phyloP scores from a whole-genome alignment of 2,888 invertebrate genomes.

The Lydus trimaculatus region DNA sequence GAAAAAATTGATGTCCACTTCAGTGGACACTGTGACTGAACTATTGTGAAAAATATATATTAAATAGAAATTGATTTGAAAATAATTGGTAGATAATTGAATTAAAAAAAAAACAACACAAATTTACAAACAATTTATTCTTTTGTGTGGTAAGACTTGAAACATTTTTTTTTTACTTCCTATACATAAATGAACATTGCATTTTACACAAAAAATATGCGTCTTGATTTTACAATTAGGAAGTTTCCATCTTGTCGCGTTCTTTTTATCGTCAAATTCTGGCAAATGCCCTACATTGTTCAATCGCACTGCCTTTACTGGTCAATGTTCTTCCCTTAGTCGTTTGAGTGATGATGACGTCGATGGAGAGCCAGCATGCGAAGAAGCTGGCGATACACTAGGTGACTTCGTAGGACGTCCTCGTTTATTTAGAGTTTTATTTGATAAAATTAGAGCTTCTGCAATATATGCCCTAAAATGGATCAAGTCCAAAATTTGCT shows the following conservation, averaged over 20 bases:
- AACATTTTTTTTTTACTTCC: slow-evolving; percentile 30
- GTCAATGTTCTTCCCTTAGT: slow-evolving; percentile 1
- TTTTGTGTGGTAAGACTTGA: slow-evolving; percentile 7
- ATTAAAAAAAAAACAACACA: not conserved
- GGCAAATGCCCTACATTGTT: slow-evolving; percentile 34
- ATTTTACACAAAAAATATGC: slow-evolving; percentile 35
- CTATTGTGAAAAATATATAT: not conserved
- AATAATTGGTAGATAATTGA: not conserved
- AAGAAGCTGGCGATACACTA: not conserved
- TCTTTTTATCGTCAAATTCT: slow-evolving; percentile 25
- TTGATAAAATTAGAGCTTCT: slow-evolving; percentile 25
- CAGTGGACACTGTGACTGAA: not conserved
- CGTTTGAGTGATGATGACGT: not conserved
- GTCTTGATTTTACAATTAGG: slow-evolving; percentile 30
- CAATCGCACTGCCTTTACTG: not conserved
- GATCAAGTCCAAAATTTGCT: slow-evolving; percentile 29
- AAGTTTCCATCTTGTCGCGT: slow-evolving; percentile 32
- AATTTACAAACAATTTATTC: not conserved
- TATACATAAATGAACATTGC: slow-evolving; percentile 35
- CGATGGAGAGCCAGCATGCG: not conserved
- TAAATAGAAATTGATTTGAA: not conserved
- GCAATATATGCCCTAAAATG: slow-evolving; percentile 27
- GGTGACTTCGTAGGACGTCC: slow-evolving; percentile 23
- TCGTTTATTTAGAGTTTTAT: slow-evolving; percentile 19
- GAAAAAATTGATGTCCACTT: not conserved